phyloP scores from a whole-genome alignment of 2,888 invertebrate genomes.

The Agrochola circellaris region DNA sequence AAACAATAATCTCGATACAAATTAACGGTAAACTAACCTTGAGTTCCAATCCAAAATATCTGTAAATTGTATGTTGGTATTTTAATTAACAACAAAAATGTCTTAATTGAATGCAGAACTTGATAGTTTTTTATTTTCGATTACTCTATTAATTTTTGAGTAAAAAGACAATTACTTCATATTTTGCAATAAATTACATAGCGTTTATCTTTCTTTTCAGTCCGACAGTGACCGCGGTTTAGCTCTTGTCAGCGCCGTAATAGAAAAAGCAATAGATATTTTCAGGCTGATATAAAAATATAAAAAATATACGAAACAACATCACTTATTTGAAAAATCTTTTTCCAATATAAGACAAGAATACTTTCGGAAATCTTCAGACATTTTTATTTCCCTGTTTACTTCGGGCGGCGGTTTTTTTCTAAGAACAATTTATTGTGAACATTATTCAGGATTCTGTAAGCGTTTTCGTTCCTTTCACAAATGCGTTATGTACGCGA shows the following conservation, averaged over 20 bases:
- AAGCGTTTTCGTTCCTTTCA: constrained; percentile 28
- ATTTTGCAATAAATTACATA: too few species aligned
- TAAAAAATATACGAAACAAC: neutral
- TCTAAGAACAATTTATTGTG: constrained; percentile 49
- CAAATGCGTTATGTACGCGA: constrained; percentile 37
- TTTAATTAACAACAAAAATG: too few species aligned
- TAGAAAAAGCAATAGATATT: neutral
- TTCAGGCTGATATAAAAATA: neutral
- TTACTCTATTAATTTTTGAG: too few species aligned
- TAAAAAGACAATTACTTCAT: too few species aligned
- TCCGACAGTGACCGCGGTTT: too few species aligned
- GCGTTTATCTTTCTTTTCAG: too few species aligned
- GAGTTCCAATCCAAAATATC: too few species aligned
- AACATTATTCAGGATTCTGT: constrained; percentile 53
- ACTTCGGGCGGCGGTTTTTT: constrained; percentile 22
- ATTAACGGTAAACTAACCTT: too few species aligned
- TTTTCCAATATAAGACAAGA: constrained; percentile 9
- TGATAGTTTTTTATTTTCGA: too few species aligned
- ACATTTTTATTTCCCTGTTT: constrained; percentile 56
- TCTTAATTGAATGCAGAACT: too few species aligned
- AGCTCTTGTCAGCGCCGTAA: neutral
- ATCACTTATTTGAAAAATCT: constrained; percentile 13
- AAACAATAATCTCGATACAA: too few species aligned
- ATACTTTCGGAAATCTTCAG: constrained; percentile 10
- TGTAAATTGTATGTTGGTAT: too few species aligned